Evolutionary conservation across 2,113 vertebrate species (phyloP).

Genomic region (Anhinga rufa): DNA sequence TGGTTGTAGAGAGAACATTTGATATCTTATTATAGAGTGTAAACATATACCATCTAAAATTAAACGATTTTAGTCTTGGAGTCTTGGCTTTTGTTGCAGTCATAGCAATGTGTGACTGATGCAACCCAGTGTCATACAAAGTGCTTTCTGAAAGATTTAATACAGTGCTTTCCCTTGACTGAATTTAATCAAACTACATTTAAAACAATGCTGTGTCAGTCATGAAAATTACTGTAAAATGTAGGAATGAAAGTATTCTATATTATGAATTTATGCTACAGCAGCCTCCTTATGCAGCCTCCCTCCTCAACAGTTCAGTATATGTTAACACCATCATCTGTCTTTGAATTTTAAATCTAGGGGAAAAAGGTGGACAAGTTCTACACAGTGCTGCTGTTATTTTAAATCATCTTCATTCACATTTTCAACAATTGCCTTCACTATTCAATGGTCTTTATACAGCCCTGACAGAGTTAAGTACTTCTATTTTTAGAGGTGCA

Average conservation of each 20-base stretch:
- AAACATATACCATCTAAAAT: slow-evolving; percentile 29
- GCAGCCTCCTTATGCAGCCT: neutral
- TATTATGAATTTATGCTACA: neutral
- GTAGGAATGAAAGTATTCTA: neutral
- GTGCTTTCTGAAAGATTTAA: slow-evolving; percentile 15
- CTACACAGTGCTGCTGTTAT: neutral
- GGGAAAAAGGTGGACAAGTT: neutral
- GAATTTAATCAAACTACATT: slow-evolving; percentile 11
- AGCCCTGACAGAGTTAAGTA: neutral
- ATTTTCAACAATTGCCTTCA: neutral
- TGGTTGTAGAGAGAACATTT: slow-evolving; percentile 7
- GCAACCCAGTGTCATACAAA: neutral
- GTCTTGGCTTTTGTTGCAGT: slow-evolving; percentile 19
- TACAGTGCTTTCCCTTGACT: neutral
- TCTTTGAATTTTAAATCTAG: neutral
- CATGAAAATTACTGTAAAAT: neutral
- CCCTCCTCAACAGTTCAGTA: neutral
- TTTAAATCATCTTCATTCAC: neutral
- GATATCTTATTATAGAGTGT: slow-evolving; percentile 15
- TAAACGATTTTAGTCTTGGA: slow-evolving; percentile 5
- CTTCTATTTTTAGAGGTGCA: neutral
- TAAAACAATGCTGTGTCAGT: neutral
- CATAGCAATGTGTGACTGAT: neutral
- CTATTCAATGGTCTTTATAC: neutral
- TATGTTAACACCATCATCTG: neutral